Conservation (phyloP, 2,113 vertebrate genomes). For the Forbesichthys papilliferus region DNA sequence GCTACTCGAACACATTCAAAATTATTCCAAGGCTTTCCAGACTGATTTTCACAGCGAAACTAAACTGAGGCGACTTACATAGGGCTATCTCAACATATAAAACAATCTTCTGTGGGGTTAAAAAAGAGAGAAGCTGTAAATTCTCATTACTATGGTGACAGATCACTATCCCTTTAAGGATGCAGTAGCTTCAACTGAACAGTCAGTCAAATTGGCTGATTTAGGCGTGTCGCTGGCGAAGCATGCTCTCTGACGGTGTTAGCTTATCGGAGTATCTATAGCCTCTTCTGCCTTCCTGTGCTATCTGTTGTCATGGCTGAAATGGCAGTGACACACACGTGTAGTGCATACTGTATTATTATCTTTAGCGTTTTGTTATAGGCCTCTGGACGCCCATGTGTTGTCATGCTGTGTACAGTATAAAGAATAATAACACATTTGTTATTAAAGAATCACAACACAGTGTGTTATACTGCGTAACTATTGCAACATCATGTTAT, state of each 20-base stretch:
- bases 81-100: too few relatives aligned
- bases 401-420: too few relatives aligned
- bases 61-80: too few relatives aligned
- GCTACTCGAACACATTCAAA: too few relatives aligned
- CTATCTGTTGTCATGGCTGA: neutral
- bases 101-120: too few relatives aligned
- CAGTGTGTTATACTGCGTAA: neutral
- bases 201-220: conserved; percentile 65
- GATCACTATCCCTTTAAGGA: conserved; percentile 32
- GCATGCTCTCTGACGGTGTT: conserved; percentile 28
- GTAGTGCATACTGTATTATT: too few relatives aligned
- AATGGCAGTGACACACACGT: neutral
- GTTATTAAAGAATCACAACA: too few relatives aligned
- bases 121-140: conserved; percentile 27
- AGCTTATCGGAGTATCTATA: neutral
- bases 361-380: too few relatives aligned
- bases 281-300: neutral
- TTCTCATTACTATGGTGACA: conserved; percentile 52
- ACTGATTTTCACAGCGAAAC: too few relatives aligned
- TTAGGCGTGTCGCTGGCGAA: conserved; percentile 56
- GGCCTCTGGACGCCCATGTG: too few relatives aligned
- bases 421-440: too few relatives aligned
- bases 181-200: conserved; percentile 19
- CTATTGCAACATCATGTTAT: neutral
- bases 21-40: too few relatives aligned